Conservation (phyloP, 2,888 invertebrate genomes). For the Altica lythri region DNA sequence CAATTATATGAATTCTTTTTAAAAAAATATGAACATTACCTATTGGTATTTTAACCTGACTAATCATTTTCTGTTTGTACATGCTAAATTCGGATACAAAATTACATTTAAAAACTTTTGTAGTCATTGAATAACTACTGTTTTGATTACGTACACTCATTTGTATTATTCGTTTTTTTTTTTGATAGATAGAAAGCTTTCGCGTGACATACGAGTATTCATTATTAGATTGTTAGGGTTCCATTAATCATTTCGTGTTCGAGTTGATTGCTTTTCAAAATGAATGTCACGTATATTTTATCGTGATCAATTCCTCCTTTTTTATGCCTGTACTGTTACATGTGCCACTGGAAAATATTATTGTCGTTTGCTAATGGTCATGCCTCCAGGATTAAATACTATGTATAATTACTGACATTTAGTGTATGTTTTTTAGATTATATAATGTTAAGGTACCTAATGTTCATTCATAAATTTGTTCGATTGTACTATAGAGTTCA, state of each 20-base stretch:
- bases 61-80: too few relatives aligned
- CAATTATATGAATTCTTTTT: too few relatives aligned
- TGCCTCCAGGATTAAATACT: too few relatives aligned
- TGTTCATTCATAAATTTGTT: too few relatives aligned
- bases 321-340: slow-evolving; percentile 4
- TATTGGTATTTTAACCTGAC: too few relatives aligned
- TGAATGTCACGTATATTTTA: slow-evolving; percentile 28
- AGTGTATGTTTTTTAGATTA: too few relatives aligned
- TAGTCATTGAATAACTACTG: slow-evolving; percentile 1
- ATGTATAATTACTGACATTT: too few relatives aligned
- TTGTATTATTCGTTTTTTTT: slow-evolving; percentile 10
- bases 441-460: too few relatives aligned
- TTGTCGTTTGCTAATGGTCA: neutral
- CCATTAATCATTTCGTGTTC: slow-evolving; percentile 27
- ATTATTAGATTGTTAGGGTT: slow-evolving; percentile 24
- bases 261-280: slow-evolving; percentile 30
- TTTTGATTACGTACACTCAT: slow-evolving; percentile 9
- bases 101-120: neutral
- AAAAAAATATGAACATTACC: too few relatives aligned
- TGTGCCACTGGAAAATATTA: slow-evolving; percentile 5
- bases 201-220: slow-evolving; percentile 16
- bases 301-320: slow-evolving; percentile 18
- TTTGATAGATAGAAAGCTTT: slow-evolving; percentile 8
- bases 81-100: too few relatives aligned
- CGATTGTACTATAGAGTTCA: too few relatives aligned